Evolutionary conservation across 2,888 invertebrate species (phyloP).

Genomic region (Drepanosiphum platanoidis): DNA sequence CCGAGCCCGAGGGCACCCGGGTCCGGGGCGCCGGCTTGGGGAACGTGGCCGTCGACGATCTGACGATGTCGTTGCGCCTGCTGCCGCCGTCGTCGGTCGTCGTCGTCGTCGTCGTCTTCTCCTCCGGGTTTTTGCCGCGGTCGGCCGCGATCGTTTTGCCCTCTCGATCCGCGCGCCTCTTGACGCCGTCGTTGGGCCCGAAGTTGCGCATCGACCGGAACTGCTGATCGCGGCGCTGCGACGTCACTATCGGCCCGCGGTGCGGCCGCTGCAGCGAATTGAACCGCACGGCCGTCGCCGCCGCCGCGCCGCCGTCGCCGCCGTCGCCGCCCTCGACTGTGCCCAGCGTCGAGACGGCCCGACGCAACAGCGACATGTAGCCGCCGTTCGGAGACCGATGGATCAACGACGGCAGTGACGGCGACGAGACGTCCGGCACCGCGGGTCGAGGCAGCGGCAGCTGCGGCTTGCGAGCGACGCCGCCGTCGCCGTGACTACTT

Average conservation of each 20-base stretch:
- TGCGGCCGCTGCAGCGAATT: constrained; percentile 35
- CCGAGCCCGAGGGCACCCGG: constrained; percentile 18
- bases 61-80: constrained; percentile 50
- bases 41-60: constrained; percentile 6
- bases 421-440: constrained; percentile 32
- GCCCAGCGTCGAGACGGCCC: constrained; percentile 58
- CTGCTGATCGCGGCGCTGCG: constrained; percentile 8
- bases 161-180: neutral
- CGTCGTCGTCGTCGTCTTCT: neutral
- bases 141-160: neutral
- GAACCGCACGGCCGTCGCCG: constrained; percentile 42
- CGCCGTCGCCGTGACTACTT: constrained; percentile 62
- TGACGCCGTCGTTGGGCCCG: neutral
- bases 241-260: constrained; percentile 28
- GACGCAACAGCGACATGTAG: constrained; percentile 53
- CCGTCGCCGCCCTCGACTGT: constrained; percentile 32
- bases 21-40: constrained; percentile 53
- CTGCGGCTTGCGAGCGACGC: constrained; percentile 56
- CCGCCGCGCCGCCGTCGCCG: too few species aligned
- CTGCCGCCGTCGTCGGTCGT: constrained; percentile 25
- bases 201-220: constrained; percentile 48
- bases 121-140: neutral
- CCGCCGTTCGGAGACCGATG: constrained; percentile 34
- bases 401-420: constrained; percentile 59
- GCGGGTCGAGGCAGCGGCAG: neutral